Evolutionary conservation across 2,888 invertebrate genomes (phyloP).

Genomic region (Microctonus brassicae): DNA sequence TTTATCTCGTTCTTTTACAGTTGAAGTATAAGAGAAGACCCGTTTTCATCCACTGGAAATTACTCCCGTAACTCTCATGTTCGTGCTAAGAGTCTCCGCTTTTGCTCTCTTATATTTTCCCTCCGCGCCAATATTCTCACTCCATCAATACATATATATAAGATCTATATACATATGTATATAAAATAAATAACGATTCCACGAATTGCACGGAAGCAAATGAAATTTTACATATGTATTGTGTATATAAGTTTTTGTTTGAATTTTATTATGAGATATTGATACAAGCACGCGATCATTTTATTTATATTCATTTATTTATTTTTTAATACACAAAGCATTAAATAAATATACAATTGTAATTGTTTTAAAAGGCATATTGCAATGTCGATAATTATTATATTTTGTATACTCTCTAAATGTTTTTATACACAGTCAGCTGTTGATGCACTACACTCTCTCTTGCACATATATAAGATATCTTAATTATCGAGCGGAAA

Average conservation of each 20-base stretch:
- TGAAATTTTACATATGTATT: neutral
- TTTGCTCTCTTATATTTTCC: neutral
- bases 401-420: neutral
- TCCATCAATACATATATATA: neutral
- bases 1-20: slow-evolving; percentile 20
- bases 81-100: slow-evolving; percentile 43
- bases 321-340: too few relatives aligned
- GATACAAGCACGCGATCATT: neutral
- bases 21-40: slow-evolving; percentile 38
- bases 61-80: slow-evolving; percentile 57
- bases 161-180: neutral
- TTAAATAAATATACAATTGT: too few relatives aligned
- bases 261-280: neutral
- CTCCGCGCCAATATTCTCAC: neutral
- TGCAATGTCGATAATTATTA: neutral
- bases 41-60: slow-evolving; percentile 61
- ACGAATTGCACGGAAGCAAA: neutral
- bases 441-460: too few relatives aligned
- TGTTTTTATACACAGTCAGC: too few relatives aligned
- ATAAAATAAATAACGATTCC: neutral
- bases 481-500: slow-evolving; percentile 64
- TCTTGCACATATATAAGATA: slow-evolving; percentile 54
- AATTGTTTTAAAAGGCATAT: neutral
- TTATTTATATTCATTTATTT: neutral
- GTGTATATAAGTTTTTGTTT: neutral